Conservation (phyloP, 1,140 invertebrate species). For the Helicoverpa armigera region DNA sequence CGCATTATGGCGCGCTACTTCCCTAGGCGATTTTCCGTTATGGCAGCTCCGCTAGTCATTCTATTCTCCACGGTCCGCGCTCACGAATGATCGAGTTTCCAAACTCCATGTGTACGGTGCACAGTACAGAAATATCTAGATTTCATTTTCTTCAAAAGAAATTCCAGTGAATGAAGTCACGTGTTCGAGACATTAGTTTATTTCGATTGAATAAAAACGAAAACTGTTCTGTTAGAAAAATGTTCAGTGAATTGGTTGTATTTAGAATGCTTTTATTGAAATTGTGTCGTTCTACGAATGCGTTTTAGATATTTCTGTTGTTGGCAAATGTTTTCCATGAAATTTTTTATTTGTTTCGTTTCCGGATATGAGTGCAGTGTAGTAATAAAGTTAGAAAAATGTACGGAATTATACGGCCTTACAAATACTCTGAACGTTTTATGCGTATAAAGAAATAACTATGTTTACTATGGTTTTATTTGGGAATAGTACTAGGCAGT, state of each 20-base stretch:
- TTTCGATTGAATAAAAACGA: conserved; percentile 32
- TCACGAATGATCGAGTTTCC: conserved; percentile 32
- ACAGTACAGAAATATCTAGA: conserved; percentile 25
- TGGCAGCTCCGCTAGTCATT: no score
- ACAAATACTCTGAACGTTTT: no score
- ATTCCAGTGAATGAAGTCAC: conserved; percentile 22
- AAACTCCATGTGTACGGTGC: background rate
- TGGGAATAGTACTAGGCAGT: no score
- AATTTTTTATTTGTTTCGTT: background rate
- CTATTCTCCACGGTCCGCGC: background rate
- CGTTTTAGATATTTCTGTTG: conserved; percentile 5
- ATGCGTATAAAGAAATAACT: no score
- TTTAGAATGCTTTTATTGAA: conserved; percentile 19
- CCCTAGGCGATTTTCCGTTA: no score
- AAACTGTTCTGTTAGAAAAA: conserved; percentile 17
- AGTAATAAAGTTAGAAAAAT: no score
- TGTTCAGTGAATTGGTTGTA: conserved; percentile 4
- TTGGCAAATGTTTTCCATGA: background rate
- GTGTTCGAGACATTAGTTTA: conserved; percentile 32
- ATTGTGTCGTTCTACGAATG: background rate
- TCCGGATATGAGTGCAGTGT: background rate
- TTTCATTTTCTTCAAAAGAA: conserved; percentile 32
- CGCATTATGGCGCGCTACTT: no score
- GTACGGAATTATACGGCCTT: no score
- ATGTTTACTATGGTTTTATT: no score